Percentiles rank a stretch among this genome's conserved stretches.
Evolutionary conservation across 2,113 vertebrate genomes (phyloP).

Genomic region (Oncorhynchus masou): DNA sequence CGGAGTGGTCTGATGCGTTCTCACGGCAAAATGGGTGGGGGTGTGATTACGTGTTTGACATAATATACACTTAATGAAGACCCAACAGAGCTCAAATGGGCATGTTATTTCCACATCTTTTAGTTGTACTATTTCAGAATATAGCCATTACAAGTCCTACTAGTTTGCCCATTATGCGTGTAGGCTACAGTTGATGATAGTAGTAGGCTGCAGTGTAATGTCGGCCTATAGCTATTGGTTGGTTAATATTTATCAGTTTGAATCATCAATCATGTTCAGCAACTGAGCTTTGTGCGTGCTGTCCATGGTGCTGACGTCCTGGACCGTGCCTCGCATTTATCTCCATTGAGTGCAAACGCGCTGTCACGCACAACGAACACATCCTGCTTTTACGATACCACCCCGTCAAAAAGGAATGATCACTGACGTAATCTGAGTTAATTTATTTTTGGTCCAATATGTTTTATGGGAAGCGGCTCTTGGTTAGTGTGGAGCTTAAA

Average conservation of each 20-base stretch:
- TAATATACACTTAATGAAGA: background rate
- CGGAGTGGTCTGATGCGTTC: background rate
- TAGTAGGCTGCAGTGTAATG: background rate
- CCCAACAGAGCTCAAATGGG: background rate
- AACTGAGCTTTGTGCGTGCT: slow-evolving; percentile 25
- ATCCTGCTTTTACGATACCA: background rate
- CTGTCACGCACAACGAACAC: background rate
- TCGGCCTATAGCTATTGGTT: background rate
- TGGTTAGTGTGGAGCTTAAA: no score
- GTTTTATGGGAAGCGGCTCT: no score
- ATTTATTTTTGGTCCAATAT: no score
- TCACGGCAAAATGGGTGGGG: slow-evolving; percentile 10
- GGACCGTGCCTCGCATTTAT: background rate
- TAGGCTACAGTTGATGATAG: background rate
- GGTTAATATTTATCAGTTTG: background rate
- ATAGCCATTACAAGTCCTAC: no score
- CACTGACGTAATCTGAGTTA: no score
- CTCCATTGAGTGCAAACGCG: background rate
- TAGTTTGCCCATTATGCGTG: no score
- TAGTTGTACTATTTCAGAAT: no score
- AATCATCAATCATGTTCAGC: background rate
- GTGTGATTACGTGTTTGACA: slow-evolving; percentile 8
- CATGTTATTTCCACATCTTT: no score
- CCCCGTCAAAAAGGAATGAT: background rate
- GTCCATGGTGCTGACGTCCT: slow-evolving; percentile 48